Evolutionary conservation across 2,888 invertebrate genomes (phyloP).

Genomic region (Neoascia interrupta): DNA sequence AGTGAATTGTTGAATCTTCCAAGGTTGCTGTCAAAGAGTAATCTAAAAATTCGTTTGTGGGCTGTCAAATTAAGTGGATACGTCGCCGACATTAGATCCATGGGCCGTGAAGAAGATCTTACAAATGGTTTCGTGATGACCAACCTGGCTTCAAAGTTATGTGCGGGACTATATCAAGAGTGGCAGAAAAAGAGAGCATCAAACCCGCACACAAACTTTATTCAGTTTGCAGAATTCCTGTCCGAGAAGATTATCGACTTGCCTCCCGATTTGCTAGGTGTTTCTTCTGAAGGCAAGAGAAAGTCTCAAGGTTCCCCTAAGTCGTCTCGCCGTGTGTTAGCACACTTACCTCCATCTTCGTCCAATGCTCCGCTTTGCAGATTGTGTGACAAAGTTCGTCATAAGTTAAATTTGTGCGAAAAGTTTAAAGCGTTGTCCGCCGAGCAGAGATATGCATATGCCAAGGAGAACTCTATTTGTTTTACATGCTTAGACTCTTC

Average conservation of each 20-base stretch:
- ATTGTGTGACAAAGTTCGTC: neutral
- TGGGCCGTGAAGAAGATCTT: neutral
- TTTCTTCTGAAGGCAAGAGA: too few relatives aligned
- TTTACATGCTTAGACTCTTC: neutral
- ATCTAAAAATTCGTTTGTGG: neutral
- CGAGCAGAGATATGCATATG: neutral
- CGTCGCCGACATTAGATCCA: neutral
- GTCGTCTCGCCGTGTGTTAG: neutral
- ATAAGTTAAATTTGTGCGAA: neutral
- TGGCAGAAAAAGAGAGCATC: neutral
- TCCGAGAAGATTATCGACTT: neutral
- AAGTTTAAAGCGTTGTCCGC: conserved; percentile 3
- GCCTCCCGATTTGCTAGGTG: neutral
- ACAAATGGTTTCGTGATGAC: neutral
- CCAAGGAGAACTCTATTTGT: neutral
- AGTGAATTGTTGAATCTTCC: neutral
- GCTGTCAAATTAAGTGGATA: too few relatives aligned
- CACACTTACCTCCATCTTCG: neutral
- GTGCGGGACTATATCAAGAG: neutral
- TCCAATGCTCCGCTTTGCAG: neutral
- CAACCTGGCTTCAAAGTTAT: neutral
- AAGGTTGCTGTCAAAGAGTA: neutral
- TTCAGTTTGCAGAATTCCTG: neutral
- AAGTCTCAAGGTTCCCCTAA: neutral
- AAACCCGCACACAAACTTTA: neutral